These are phyloP conservation scores for Tiliacea citrago DNA, from an alignment of 2,888 invertebrate species.

Conservation along the genomic window DNA sequence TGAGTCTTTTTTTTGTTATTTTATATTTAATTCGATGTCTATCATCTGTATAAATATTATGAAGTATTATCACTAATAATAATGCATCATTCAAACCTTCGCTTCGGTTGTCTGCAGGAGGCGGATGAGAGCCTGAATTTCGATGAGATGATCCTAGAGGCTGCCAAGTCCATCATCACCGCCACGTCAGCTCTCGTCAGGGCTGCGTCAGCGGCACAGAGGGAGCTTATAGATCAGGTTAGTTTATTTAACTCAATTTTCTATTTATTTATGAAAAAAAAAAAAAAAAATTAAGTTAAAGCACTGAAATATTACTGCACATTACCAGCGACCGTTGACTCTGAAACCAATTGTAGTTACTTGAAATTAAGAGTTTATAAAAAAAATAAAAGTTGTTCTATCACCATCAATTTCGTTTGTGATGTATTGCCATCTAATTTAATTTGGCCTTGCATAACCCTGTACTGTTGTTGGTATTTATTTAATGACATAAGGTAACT, in stretches of 20 bases:
- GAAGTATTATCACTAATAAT: background rate
- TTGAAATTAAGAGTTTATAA: too few relatives aligned
- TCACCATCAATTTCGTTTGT: too few relatives aligned
- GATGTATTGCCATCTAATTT: too few relatives aligned
- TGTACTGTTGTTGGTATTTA: too few relatives aligned
- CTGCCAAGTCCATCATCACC: conserved; percentile 99
- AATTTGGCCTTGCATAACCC: too few relatives aligned
- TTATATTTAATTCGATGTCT: background rate
- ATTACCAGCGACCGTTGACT: too few relatives aligned
- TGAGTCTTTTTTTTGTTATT: background rate
- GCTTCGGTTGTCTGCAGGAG: conserved; percentile 89
- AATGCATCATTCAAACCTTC: background rate
- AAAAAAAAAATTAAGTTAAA: too few relatives aligned
- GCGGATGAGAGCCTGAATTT: conserved; percentile 98
- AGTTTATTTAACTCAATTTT: background rate
- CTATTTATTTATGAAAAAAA: background rate
- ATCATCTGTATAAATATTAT: background rate
- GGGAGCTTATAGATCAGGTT: conserved; percentile 96
- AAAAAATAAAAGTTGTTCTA: too few relatives aligned
- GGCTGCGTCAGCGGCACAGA: conserved; percentile 98
- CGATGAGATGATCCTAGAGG: conserved; percentile 99
- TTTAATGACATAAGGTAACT: too few relatives aligned
- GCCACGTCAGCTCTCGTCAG: conserved; percentile 99
- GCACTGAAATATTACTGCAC: too few relatives aligned
- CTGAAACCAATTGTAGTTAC: too few relatives aligned